Conservation (phyloP, 1,140 invertebrate species). For the Brachystomella parvula region DNA sequence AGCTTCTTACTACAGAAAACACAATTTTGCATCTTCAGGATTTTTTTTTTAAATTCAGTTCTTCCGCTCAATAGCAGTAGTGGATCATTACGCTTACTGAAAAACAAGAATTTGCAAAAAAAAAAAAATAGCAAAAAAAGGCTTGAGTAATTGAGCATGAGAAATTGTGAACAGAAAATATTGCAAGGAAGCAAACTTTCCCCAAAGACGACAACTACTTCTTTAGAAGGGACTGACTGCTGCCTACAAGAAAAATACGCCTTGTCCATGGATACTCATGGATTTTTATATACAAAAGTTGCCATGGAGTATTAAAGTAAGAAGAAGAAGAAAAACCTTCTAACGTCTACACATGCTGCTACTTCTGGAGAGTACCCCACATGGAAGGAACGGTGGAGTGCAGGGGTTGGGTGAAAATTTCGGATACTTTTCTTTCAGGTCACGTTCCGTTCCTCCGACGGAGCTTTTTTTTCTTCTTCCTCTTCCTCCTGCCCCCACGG, state of each 20-base stretch:
- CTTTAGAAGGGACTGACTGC: background rate
- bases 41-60: too few relatives aligned
- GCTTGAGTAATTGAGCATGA: too few relatives aligned
- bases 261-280: background rate
- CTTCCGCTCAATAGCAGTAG: too few relatives aligned
- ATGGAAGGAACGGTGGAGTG: background rate
- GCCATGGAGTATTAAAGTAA: background rate
- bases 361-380: background rate
- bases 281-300: background rate
- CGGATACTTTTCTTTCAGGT: constrained; percentile 38
- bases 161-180: too few relatives aligned
- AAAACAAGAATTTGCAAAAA: too few relatives aligned
- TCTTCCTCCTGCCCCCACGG: background rate
- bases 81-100: too few relatives aligned
- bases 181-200: too few relatives aligned
- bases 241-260: background rate
- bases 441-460: constrained; percentile 33
- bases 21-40: too few relatives aligned
- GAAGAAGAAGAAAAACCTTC: background rate
- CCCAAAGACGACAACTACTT: background rate
- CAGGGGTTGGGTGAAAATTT: constrained; percentile 23
- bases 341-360: constrained; percentile 14
- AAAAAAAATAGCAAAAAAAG: too few relatives aligned
- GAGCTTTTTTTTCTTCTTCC: constrained; percentile 29
- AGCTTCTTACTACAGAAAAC: too few relatives aligned